Base-by-base conservation (phyloP, 2,888 invertebrate species). In the Amorpha juglandis region DNA sequence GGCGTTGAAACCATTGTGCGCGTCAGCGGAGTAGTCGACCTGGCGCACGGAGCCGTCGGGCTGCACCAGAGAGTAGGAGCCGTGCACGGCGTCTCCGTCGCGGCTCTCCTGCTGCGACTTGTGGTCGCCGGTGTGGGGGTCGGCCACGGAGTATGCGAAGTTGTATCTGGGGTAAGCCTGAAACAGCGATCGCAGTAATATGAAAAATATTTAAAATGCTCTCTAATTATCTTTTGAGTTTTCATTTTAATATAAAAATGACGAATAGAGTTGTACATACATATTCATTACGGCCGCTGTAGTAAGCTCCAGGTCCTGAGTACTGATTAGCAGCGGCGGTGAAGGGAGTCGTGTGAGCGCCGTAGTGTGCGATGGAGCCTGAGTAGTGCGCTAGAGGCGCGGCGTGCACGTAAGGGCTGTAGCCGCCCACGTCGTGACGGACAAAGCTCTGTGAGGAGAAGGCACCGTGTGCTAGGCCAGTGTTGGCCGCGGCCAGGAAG, bases 61-160 rank as follows among this genome's bases (percentile, higher is more conserved):
- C 77, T 94, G 94, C 70, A 93, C 92, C 63, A 94, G 84, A 42
- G 92, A 92, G 86, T 95, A 95, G 82, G 93, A 94, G 48, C 95
- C 95, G 79, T 94, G 94, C 62, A 95, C 95, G 62, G 87, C 83
- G 78, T 94, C 94, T 21, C 94, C 94, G 72, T 94, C 94, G 76
- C 91, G 88, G 78, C 81, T 81, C 81, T 94, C 94, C 77, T 93
- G 91, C 83, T 93, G 93, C 62, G 87, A 86, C 83, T 94, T 94
- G 83, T 94, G 92, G 86, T 94, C 94, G 47, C 94, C 94, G 72
- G 94, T 94, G 78, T 94, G 94, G 21, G 91, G 91, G 84, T 94
- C 94, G 33, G 91, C 82, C 69, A 94, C 94, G 71, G 94, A 94
- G 86, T 94, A 94, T 19, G 89, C 87, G 79, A 87, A 94, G 80